Conservation (phyloP, 53 echinoderm and acorn worm species). For the Echinarachnius parma region DNA sequence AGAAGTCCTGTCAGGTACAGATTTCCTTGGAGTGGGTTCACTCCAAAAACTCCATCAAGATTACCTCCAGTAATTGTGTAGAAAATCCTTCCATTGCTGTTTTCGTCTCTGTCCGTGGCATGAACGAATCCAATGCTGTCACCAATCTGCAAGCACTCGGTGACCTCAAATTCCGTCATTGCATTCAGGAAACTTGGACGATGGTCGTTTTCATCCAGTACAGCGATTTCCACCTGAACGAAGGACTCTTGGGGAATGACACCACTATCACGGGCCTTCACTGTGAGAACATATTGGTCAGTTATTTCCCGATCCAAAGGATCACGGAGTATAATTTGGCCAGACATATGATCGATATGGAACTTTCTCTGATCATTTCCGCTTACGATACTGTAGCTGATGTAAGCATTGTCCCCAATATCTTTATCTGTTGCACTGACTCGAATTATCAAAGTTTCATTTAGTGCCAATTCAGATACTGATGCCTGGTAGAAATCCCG, state of each 20-base stretch:
- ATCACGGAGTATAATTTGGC: slow-evolving; percentile 72
- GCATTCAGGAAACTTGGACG: slow-evolving; percentile 54
- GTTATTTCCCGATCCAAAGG: slow-evolving; percentile 68
- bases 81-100: slow-evolving; percentile 69
- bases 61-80: slow-evolving; percentile 81
- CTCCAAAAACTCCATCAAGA: slow-evolving; percentile 56
- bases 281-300: slow-evolving; percentile 52
- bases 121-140: slow-evolving; percentile 60
- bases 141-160: slow-evolving; percentile 74
- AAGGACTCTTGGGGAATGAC: slow-evolving; percentile 44
- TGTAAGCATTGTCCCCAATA: slow-evolving; percentile 75
- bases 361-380: slow-evolving; percentile 71
- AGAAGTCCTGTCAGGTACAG: slow-evolving; percentile 71
- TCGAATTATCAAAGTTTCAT: slow-evolving; percentile 64
- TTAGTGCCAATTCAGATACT: slow-evolving; percentile 69
- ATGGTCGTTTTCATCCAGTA: slow-evolving; percentile 95
- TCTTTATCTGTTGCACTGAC: slow-evolving; percentile 80
- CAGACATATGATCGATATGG: slow-evolving; percentile 61
- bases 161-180: slow-evolving; percentile 59
- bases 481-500: slow-evolving; percentile 67
- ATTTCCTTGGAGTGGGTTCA: slow-evolving; percentile 65
- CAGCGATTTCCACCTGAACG: slow-evolving; percentile 57
- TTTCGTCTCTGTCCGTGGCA: slow-evolving; percentile 77
- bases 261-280: slow-evolving; percentile 83
- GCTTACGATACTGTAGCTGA: slow-evolving; percentile 77